Base-by-base conservation (phyloP, 2,888 invertebrate genomes). In the Dugesia japonica region DNA sequence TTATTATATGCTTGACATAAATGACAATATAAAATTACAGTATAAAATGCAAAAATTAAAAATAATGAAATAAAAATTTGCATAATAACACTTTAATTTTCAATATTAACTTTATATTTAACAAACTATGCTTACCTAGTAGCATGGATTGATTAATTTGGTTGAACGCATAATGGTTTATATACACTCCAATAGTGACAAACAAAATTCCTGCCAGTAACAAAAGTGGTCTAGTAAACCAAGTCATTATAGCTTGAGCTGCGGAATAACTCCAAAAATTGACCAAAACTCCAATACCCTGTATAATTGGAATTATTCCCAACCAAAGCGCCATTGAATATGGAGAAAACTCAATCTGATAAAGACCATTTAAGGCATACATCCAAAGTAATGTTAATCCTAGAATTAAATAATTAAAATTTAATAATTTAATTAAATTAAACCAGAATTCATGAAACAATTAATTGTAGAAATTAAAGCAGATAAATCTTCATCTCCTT, bases 101-200 rank as follows among this genome's bases (percentile, higher is more conserved):
- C n/a, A n/a, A n/a, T n/a, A n/a, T n/a, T n/a, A n/a, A n/a, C n/a
- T n/a, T n/a, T n/a, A n/a, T n/a, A n/a, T n/a, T n/a, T n/a, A n/a
- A n/a, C n/a, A n/a, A n/a, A n/a, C n/a, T n/a, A 31, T 31, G 31
- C n/a, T 13, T 56, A 56, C 56, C 56, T 23, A 56, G n/a, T 56
- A 80, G 56, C 42, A 80, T 77, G 38, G 79, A 79, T n/a, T 79
- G 79, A 77, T 82, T 80, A 26, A 82, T 79, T 56, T 80, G 79
- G 74, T 82, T 81, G 79, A 83, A 83, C 77, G 83, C 81, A 78
- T 84, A 84, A 81, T 82, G 82, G 79, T 84, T 84, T 79, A 83
- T 83, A 79, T 84, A 84, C 56, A 84, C 81, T 76, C 84, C 84
- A 17, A 84, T 80, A 17, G 84, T 84, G 77, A 83, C 81, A 79